phyloP scores from a whole-genome alignment of 2,888 invertebrate genomes.

The Parthenolecanium corni region DNA sequence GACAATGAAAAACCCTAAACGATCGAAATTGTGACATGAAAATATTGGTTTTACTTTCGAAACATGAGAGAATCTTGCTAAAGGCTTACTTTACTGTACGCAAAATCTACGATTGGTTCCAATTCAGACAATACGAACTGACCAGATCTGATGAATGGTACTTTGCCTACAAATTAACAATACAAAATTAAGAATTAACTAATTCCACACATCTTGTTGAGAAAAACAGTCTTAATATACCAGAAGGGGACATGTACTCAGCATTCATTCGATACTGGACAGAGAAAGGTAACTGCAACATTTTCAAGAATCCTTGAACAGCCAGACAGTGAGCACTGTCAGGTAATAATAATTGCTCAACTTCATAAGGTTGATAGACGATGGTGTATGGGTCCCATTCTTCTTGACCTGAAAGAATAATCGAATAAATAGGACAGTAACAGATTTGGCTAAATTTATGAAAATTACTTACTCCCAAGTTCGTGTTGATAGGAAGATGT shows the following conservation, averaged over 20 bases:
- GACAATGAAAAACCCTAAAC: conserved; percentile 29
- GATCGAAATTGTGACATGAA: neutral
- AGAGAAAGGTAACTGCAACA: conserved; percentile 74
- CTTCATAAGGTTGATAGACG: conserved; percentile 79
- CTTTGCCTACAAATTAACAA: conserved; percentile 55
- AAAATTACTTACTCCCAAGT: neutral
- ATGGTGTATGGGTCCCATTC: conserved; percentile 75
- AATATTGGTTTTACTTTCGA: no score
- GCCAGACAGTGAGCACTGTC: conserved; percentile 90
- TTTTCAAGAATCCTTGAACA: conserved; percentile 84
- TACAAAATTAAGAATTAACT: no score
- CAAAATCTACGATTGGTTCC: conserved; percentile 81
- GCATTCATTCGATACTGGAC: conserved; percentile 80
- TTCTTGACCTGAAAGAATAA: conserved; percentile 1
- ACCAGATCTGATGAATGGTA: conserved; percentile 86
- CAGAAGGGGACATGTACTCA: conserved; percentile 89
- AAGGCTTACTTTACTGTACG: conserved; percentile 57
- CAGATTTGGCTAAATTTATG: neutral
- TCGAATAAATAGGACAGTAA: no score
- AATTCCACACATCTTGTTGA: no score
- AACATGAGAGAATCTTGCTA: neutral
- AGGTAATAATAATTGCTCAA: conserved; percentile 83
- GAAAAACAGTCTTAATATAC: no score
- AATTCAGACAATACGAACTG: conserved; percentile 79
- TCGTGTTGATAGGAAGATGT: neutral